Conservation (phyloP, 2,797 vertebrate genomes). For the Poecilia picta region DNA sequence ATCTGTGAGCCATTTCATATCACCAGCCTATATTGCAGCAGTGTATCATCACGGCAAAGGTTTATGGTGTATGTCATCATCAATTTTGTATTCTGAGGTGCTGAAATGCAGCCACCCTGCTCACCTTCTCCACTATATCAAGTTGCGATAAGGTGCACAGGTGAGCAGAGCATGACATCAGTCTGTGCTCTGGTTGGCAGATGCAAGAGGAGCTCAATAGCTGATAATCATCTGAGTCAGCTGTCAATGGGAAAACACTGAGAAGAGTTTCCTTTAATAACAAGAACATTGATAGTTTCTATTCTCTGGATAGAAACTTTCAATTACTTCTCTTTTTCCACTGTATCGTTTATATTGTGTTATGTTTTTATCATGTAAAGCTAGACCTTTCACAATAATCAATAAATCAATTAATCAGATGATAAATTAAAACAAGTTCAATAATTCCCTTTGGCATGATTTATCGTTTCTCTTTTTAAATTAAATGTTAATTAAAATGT, state of each 20-base stretch:
- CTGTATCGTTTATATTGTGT: not conserved
- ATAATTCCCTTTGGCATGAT: too few species aligned
- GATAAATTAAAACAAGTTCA: too few species aligned
- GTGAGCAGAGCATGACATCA: constrained; percentile 56
- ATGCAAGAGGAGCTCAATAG: constrained; percentile 49
- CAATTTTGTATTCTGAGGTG: constrained; percentile 30
- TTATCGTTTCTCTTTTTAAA: too few species aligned
- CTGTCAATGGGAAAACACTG: constrained; percentile 42
- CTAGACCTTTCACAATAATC: too few species aligned
- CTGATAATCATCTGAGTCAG: constrained; percentile 67
- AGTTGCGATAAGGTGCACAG: constrained; percentile 47
- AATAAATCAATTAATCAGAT: too few species aligned
- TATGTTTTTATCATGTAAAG: not conserved
- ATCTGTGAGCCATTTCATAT: constrained; percentile 7
- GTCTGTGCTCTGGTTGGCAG: constrained; percentile 24
- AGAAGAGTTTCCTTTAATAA: constrained; percentile 7
- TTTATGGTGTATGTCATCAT: constrained; percentile 25
- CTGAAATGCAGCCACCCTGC: constrained; percentile 27
- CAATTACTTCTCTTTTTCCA: not conserved
- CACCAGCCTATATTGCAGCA: not conserved
- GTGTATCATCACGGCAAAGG: constrained; percentile 11
- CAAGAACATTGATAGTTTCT: not conserved
- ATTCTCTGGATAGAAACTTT: not conserved
- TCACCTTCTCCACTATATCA: constrained; percentile 43
- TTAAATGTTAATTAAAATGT: too few species aligned